Evolutionary conservation across 2,797 vertebrate genomes (phyloP), one percentile per base, ranked within the genome.

Genomic region (Thamnophis elegans): DNA sequence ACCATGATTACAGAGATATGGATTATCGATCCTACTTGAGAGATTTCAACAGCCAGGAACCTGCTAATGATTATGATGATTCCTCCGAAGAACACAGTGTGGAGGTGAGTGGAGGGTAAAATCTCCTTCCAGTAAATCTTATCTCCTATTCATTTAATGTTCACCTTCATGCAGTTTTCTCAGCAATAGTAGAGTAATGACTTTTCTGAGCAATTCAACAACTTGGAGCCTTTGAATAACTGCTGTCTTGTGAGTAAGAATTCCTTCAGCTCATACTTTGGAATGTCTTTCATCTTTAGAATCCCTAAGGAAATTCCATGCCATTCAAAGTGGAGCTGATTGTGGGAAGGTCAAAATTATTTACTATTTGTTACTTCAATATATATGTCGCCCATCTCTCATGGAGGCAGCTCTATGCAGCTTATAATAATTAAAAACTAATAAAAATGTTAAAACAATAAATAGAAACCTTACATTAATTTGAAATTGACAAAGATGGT

Each of bases 1-100:
- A 99, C 90, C 98, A 98, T 59, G 98, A 99, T 96, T 99, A 98
- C 94, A 97, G 98, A 26, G 99, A 99, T 91, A 98, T 99, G 98
- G 99, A 99, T 95, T 99, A 99, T 93, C 96, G 97, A 20, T 97
- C 97, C 0, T 97, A 97, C 51, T 93, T 96, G 78, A 95, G 98
- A 0, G 98, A 97, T 20, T 99, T 98, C 14, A 96, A 98, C 65
- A 98, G 98, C 25, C 98, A 98, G 8, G 98, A 98, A 4, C 97
- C 97, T 88, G 13, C 96, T 87, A 92, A 96, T 0, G 95, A 97
- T 2, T 93, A 97, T 0, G 97, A 97, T 0, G 96, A 97, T 89
- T 96, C 97, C 0, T 95, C 96, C 0, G 97, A 97, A 87, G 97
- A 97, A 89, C 96, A 97, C 93, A 97, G 97, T 78, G 95, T 96